Base-by-base conservation (phyloP, 2,888 invertebrate genomes). In the Drosophila silvestris region DNA sequence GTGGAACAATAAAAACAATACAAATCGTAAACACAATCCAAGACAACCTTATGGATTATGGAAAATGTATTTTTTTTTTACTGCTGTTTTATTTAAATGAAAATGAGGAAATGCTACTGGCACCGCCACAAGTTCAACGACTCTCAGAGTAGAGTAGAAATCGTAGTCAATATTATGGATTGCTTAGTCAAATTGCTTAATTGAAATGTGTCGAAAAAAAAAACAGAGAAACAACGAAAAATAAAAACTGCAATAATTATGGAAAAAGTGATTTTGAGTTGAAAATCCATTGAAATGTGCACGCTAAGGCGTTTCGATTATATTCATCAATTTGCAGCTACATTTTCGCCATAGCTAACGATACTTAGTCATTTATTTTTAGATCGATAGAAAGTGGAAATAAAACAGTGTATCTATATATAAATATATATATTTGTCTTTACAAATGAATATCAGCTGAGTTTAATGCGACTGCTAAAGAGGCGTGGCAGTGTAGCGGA, bases 71-170 rank as follows among this genome's bases (percentile, higher is more conserved):
- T 79, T 74, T 41, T 74, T 59, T 71, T 82, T 9, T 28, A 16
- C 16, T 37, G 12, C 28, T 39, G 30, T 30, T 39, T 72, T 65
- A 76, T 85, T 87, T 82, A 68, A 84, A 87, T 81, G 71, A 87
- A 84, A 84, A 87, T 82, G 71, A 82, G 87, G 82, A 89, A 89
- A 85, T 66, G 76, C 56, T 66, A 44, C 53, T 77, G 81, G 52
- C 79, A 72, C 56, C 70, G 67, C 50, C 63, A 57, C 89, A 85
- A 85, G 85, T 85, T 89, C 87, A 85, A 87, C 82, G 89, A 82
- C 85, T 79, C 56, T 28, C 35, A 53, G 41, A 14, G 68, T 58
- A 51, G 54, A 32, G 51, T 32, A 52, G 32, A 67, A 51, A 41
- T 39, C 39, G 41, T 51, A 30, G 32, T 28, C 37, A 33, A 67